phyloP scores from a whole-genome alignment of 2,797 vertebrate genomes.

The Triplophysa yarkandensis region DNA sequence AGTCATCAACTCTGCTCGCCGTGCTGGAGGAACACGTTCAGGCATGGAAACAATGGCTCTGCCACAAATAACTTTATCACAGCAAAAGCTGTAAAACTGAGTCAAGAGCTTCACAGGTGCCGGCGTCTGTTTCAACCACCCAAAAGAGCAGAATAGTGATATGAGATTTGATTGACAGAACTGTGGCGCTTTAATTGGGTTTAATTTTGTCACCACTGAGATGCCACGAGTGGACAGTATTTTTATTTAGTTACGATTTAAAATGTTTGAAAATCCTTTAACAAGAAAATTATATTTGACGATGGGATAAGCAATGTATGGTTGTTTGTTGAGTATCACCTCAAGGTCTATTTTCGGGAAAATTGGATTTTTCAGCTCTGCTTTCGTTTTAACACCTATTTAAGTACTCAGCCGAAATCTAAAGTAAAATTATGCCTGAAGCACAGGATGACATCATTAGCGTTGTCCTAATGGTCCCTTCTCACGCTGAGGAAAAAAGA shows the following conservation, averaged over 20 bases:
- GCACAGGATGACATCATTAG: slow-evolving; percentile 29
- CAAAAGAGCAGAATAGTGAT: slow-evolving; percentile 24
- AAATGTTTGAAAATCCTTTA: no score
- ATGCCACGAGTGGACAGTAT: background rate
- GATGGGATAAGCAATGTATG: background rate
- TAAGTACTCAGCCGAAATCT: background rate
- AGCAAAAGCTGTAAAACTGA: slow-evolving; percentile 29
- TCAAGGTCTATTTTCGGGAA: slow-evolving; percentile 25
- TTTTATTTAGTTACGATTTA: no score
- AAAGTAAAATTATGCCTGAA: slow-evolving; percentile 11
- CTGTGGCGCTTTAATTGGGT: slow-evolving; percentile 46
- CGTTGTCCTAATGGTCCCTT: slow-evolving; percentile 10
- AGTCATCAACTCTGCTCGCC: slow-evolving; percentile 63
- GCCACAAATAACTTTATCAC: slow-evolving; percentile 51
- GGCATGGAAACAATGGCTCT: slow-evolving; percentile 39
- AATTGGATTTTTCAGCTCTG: background rate
- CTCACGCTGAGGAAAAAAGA: slow-evolving; percentile 4
- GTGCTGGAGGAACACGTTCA: slow-evolving; percentile 25
- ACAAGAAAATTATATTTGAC: background rate
- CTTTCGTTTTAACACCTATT: background rate
- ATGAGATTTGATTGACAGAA: slow-evolving; percentile 42
- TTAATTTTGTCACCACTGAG: slow-evolving; percentile 43
- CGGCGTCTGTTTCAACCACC: slow-evolving; percentile 16
- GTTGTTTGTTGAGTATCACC: background rate
- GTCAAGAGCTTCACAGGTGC: slow-evolving; percentile 37